Percentiles rank a stretch among this genome's conserved stretches.
These are phyloP conservation scores for Ornithoptera priamus DNA, from an alignment of 2,888 invertebrate genomes.

Conservation along the genomic window DNA sequence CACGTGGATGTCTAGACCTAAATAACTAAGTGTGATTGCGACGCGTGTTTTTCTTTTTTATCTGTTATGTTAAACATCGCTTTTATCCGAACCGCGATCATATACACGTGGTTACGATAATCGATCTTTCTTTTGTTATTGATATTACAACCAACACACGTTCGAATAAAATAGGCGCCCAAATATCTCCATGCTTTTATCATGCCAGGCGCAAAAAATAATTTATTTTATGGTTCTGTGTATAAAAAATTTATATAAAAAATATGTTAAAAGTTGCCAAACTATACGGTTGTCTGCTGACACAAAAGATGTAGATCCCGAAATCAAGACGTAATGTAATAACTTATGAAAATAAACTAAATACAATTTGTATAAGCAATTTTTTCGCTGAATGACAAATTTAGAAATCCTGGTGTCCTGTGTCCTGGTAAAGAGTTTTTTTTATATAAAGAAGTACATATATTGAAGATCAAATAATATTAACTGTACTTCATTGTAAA, in stretches of 20 bases:
- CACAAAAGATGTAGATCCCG: neutral
- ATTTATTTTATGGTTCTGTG: neutral
- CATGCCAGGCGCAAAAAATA: neutral
- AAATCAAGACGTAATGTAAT: neutral
- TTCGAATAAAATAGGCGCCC: neutral
- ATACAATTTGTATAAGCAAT: neutral
- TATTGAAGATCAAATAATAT: too few relatives aligned
- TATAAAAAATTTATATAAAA: neutral
- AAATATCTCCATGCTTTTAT: neutral
- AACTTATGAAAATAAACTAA: neutral
- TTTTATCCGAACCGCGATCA: neutral
- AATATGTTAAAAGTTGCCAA: neutral
- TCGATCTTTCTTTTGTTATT: neutral
- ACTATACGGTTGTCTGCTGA: neutral
- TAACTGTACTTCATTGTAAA: neutral
- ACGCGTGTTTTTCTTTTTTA: neutral
- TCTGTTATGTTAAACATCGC: conserved; percentile 1
- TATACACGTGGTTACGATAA: neutral
- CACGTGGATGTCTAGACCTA: neutral
- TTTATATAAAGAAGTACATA: neutral
- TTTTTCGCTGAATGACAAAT: neutral
- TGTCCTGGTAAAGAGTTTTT: too few relatives aligned
- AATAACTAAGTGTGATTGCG: neutral
- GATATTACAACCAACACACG: neutral
- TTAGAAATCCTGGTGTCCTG: neutral